A percentile compares a stretch with the other conserved stretches of the same genome.
phyloP scores from a whole-genome alignment of 2,113 vertebrate genomes.

The Chloropsis hardwickii region DNA sequence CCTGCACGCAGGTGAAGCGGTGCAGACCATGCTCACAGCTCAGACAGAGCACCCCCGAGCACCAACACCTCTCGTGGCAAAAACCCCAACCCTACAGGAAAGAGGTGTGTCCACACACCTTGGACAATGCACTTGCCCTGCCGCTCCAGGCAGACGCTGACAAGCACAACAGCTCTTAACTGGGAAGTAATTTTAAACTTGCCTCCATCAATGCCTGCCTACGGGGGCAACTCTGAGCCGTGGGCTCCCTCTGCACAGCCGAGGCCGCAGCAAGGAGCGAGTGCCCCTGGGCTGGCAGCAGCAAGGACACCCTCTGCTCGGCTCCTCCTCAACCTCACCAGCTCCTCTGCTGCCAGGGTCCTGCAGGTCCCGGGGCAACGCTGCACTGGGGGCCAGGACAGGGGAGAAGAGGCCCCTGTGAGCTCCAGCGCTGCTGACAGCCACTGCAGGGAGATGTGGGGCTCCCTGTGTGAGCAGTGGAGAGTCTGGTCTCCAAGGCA shows the following conservation, averaged over 20 bases:
- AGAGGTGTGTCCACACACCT: not conserved
- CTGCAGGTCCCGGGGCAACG: accelerated
- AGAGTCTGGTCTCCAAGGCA: not conserved
- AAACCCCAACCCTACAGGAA: not conserved
- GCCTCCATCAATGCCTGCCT: not conserved
- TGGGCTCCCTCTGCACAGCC: not conserved
- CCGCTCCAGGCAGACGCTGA: not conserved
- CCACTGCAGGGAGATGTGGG: not conserved
- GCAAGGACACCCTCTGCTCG: not conserved
- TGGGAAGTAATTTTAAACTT: not conserved
- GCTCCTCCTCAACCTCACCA: not conserved
- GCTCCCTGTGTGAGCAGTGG: accelerated
- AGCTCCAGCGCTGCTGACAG: accelerated
- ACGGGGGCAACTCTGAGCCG: accelerated
- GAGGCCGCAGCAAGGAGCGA: not conserved
- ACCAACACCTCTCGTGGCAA: not conserved
- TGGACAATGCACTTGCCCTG: accelerated
- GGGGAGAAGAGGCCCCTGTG: not conserved
- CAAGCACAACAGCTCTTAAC: not conserved
- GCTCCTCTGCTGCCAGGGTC: not conserved
- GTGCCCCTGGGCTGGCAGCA: not conserved
- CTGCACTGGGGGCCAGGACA: not conserved
- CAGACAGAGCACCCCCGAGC: not conserved
- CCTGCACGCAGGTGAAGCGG: accelerated
- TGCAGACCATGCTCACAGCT: accelerated